phyloP scores from a whole-genome alignment of 2,888 invertebrate genomes.

The Cancer borealis region DNA sequence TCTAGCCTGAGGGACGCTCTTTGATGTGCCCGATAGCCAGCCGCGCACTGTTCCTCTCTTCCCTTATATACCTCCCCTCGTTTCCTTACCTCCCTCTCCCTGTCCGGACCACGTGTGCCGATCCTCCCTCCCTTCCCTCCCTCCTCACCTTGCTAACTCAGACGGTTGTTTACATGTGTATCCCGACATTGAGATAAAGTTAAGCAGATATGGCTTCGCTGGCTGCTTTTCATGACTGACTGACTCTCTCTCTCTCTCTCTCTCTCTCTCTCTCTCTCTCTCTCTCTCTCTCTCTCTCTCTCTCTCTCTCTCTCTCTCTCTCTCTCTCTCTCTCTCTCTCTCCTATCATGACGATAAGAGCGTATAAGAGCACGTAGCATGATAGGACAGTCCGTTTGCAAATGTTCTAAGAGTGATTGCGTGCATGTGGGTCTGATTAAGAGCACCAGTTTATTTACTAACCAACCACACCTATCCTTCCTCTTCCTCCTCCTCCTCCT shows the following conservation, averaged over 20 bases:
- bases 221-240: slow-evolving; percentile 2
- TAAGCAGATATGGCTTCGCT: too few species aligned
- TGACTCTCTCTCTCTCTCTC: slow-evolving; percentile 26
- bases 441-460: background rate
- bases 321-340: slow-evolving; percentile 15
- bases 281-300: slow-evolving; percentile 13
- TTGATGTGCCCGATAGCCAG: slow-evolving; percentile 10
- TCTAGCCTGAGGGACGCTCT: background rate
- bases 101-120: too few species aligned
- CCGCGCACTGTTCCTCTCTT: background rate
- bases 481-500: background rate
- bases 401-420: background rate
- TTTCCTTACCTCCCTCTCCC: background rate
- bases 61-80: background rate
- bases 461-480: background rate
- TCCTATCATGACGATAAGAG: background rate
- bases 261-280: slow-evolving; percentile 24
- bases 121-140: background rate
- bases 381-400: background rate
- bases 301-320: background rate
- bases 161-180: background rate
- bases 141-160: background rate
- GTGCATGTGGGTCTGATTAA: background rate
- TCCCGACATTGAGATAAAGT: background rate
- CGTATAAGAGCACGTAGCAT: background rate